These are phyloP conservation scores for Falco concolor DNA, from an alignment of 2,797 vertebrate species.

Conservation along the genomic window DNA sequence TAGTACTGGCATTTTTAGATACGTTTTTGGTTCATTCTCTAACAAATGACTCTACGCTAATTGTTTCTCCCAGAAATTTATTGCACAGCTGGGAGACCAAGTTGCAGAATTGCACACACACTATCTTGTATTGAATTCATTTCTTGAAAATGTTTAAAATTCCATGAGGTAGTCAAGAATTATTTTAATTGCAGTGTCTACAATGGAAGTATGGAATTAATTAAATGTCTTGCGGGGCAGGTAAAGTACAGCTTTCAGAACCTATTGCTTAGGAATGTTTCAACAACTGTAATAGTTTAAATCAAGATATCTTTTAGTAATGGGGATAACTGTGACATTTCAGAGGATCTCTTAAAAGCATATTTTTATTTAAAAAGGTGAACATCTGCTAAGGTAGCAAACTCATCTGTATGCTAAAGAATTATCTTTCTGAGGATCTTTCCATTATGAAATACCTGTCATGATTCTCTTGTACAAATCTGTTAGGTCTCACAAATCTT, in stretches of 20 bases:
- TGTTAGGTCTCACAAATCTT: conserved; percentile 60
- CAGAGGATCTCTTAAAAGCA: conserved; percentile 47
- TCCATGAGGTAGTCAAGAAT: conserved; percentile 61
- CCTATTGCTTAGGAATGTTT: conserved; percentile 39
- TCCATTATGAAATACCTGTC: conserved; percentile 59
- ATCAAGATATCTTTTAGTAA: conserved; percentile 68
- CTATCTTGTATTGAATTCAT: conserved; percentile 14
- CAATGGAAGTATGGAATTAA: conserved; percentile 64
- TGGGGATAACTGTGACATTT: conserved; percentile 58
- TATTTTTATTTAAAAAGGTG: conserved; percentile 68
- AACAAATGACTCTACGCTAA: conserved; percentile 66
- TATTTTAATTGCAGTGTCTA: conserved; percentile 66
- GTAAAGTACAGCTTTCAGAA: conserved; percentile 51
- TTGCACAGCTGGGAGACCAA: conserved; percentile 46
- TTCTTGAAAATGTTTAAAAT: conserved; percentile 59
- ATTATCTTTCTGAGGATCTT: conserved; percentile 52
- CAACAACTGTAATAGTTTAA: conserved; percentile 53
- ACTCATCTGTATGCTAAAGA: conserved; percentile 41
- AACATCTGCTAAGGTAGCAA: conserved; percentile 53
- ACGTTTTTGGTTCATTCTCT: conserved; percentile 62
- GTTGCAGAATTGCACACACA: background rate
- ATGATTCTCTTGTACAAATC: conserved; percentile 47
- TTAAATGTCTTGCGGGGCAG: conserved; percentile 41
- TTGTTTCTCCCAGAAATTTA: conserved; percentile 64
- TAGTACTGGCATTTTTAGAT: conserved; percentile 62